Evolutionary conservation across 1,140 invertebrate genomes (phyloP).

Genomic region (Choristoneura fumiferana): DNA sequence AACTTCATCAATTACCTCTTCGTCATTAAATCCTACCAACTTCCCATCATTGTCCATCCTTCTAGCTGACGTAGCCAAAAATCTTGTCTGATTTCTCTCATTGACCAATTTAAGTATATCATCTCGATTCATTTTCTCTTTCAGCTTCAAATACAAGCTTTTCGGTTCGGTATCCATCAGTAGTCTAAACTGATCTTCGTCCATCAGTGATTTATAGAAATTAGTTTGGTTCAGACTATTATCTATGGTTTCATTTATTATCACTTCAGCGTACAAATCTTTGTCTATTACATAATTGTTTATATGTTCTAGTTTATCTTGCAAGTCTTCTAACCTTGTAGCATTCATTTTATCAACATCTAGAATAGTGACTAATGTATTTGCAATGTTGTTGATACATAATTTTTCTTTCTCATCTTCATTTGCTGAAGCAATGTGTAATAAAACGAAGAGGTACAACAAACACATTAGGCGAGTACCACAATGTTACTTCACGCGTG

Average conservation of each 20-base stretch:
- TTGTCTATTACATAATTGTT: slow-evolving; percentile 48
- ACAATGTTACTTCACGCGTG: no score
- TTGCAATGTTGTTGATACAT: slow-evolving; percentile 37
- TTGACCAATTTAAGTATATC: slow-evolving; percentile 55
- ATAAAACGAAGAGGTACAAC: no score
- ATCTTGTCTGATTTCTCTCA: slow-evolving; percentile 31
- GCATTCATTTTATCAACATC: slow-evolving; percentile 26
- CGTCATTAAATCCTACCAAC: slow-evolving; percentile 20
- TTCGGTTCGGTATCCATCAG: slow-evolving; percentile 39
- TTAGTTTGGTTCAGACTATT: slow-evolving; percentile 50
- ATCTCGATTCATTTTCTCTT: slow-evolving; percentile 64
- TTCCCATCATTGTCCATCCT: slow-evolving; percentile 39
- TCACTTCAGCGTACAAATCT: slow-evolving; percentile 37
- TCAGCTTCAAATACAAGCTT: slow-evolving; percentile 56
- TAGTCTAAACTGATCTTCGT: slow-evolving; percentile 47
- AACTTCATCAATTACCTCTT: slow-evolving; percentile 36
- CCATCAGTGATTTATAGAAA: slow-evolving; percentile 51
- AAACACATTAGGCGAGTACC: no score
- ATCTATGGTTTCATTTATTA: slow-evolving; percentile 42
- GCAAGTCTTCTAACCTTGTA: slow-evolving; percentile 45
- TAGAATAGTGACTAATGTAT: slow-evolving; percentile 33
- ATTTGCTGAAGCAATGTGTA: no score
- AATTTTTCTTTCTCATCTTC: no score
- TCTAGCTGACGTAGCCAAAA: slow-evolving; percentile 44
- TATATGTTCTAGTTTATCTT: slow-evolving; percentile 50